These are phyloP conservation scores for Acronicta alni DNA, from an alignment of 2,888 invertebrate genomes.

Conservation along the genomic window DNA sequence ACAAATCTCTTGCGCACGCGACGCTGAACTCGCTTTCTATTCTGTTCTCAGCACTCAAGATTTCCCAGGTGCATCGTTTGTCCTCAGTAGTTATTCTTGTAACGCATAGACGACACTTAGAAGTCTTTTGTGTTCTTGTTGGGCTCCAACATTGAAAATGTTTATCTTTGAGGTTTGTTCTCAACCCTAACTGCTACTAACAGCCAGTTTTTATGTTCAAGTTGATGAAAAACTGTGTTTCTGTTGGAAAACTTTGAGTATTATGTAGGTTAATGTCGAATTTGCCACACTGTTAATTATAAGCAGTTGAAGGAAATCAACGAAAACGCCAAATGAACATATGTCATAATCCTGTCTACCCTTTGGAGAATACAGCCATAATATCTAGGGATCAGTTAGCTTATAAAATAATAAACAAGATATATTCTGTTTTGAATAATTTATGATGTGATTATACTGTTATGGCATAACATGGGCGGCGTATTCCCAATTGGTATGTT, in stretches of 20 bases:
- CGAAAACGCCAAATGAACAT: too few species aligned
- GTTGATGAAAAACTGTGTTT: neutral
- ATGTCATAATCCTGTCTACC: too few species aligned
- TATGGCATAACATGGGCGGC: conserved; percentile 24
- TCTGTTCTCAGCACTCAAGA: conserved; percentile 66
- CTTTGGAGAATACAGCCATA: neutral
- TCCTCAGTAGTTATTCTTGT: conserved; percentile 65
- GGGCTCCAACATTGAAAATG: neutral
- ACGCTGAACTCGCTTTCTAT: conserved; percentile 54
- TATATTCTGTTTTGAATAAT: conserved; percentile 28
- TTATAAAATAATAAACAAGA: conserved; percentile 40
- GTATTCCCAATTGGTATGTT: conserved; percentile 24
- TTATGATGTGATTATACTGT: conserved; percentile 21
- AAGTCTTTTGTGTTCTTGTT: conserved; percentile 59
- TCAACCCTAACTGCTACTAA: neutral
- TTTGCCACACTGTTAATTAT: too few species aligned
- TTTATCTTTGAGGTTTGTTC: conserved; percentile 1
- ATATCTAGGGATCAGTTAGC: conserved; percentile 18
- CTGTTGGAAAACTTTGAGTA: too few species aligned
- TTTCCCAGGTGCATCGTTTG: conserved; percentile 78
- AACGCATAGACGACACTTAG: conserved; percentile 59
- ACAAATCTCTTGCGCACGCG: conserved; percentile 49
- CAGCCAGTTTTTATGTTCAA: neutral
- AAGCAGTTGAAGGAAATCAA: too few species aligned
- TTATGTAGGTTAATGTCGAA: too few species aligned